These are phyloP conservation scores for Sphinx pinastri DNA, from an alignment of 2,888 invertebrate genomes.

Conservation along the genomic window DNA sequence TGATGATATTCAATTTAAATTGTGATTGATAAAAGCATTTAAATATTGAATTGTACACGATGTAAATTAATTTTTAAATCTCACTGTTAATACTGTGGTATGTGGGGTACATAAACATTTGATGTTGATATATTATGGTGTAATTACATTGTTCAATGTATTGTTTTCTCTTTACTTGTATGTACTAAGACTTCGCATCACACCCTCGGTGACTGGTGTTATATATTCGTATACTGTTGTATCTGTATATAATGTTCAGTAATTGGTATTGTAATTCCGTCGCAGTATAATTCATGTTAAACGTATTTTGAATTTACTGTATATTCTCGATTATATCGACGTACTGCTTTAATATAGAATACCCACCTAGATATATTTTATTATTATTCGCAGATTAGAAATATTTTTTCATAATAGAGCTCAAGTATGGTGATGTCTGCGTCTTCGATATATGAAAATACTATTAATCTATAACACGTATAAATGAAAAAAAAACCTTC, in stretches of 20 bases:
- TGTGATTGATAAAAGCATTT: constrained; percentile 23
- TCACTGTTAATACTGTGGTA: neutral
- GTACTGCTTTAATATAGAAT: constrained; percentile 63
- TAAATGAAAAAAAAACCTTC: too few species aligned
- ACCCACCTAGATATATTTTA: constrained; percentile 75
- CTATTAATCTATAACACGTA: neutral
- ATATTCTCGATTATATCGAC: constrained; percentile 53
- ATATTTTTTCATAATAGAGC: constrained; percentile 79
- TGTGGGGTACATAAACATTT: constrained; percentile 18
- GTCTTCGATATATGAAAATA: neutral
- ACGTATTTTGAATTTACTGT: constrained; percentile 59
- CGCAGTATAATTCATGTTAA: constrained; percentile 54
- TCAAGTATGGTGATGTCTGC: constrained; percentile 47
- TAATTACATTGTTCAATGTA: constrained; percentile 11
- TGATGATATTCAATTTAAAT: constrained; percentile 17
- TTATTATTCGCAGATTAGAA: constrained; percentile 76
- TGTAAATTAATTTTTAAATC: constrained; percentile 22
- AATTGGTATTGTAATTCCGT: constrained; percentile 55
- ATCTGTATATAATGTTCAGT: constrained; percentile 44
- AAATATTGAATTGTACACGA: constrained; percentile 20
- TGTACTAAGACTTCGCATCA: neutral
- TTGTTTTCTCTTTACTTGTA: constrained; percentile 6
- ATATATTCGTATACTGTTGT: constrained; percentile 22
- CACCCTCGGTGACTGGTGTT: constrained; percentile 17
- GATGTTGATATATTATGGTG: constrained; percentile 12